phyloP scores from a whole-genome alignment of 2,888 invertebrate genomes.

The Drosophila melanocephala region DNA sequence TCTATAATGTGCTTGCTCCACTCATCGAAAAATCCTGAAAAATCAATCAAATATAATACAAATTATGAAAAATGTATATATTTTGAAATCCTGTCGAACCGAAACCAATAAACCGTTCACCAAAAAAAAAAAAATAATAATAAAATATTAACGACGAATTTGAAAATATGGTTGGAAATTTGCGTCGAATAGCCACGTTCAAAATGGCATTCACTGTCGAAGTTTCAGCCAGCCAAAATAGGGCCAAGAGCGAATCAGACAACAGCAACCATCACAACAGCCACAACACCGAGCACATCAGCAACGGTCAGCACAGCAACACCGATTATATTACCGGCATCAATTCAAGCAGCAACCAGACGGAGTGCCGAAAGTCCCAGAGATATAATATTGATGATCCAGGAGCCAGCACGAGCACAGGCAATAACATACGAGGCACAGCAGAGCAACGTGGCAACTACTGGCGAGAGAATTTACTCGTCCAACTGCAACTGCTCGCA shows the following conservation, averaged over 20 bases:
- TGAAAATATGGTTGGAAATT: slow-evolving; percentile 30
- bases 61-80: slow-evolving; percentile 43
- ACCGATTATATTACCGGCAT: slow-evolving; percentile 39
- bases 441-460: neutral
- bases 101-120: slow-evolving; percentile 67
- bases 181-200: slow-evolving; percentile 77
- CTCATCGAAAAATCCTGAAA: slow-evolving; percentile 76
- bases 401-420: slow-evolving; percentile 77
- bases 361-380: slow-evolving; percentile 72
- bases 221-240: slow-evolving; percentile 77
- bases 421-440: slow-evolving; percentile 58
- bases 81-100: slow-evolving; percentile 61
- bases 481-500: slow-evolving; percentile 63
- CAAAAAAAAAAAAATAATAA: slow-evolving; percentile 19
- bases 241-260: slow-evolving; percentile 77
- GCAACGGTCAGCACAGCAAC: slow-evolving; percentile 28
- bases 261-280: slow-evolving; percentile 51
- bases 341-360: slow-evolving; percentile 60
- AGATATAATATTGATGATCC: slow-evolving; percentile 83
- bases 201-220: slow-evolving; percentile 83
- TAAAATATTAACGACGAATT: slow-evolving; percentile 2
- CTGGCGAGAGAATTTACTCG: slow-evolving; percentile 56
- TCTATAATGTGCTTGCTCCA: slow-evolving; percentile 82
- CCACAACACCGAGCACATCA: slow-evolving; percentile 39
- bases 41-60: slow-evolving; percentile 39